These are phyloP conservation scores for Dicyrtoma fusca DNA, from an alignment of 2,888 invertebrate genomes.

Conservation along the genomic window DNA sequence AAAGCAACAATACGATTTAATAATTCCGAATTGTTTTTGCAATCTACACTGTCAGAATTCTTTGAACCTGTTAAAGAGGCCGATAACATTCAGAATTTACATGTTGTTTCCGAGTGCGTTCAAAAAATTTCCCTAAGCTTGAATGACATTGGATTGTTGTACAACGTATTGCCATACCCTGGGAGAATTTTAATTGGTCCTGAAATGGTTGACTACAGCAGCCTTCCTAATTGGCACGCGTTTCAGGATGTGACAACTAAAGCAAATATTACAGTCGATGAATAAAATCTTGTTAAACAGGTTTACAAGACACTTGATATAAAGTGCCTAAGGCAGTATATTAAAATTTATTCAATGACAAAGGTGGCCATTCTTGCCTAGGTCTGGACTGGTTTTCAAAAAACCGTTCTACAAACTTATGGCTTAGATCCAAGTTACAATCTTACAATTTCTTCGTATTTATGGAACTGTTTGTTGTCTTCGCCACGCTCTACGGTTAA, in stretches of 20 bases:
- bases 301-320: neutral
- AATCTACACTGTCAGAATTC: too few species aligned
- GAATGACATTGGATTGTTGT: too few species aligned
- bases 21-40: neutral
- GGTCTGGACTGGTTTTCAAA: neutral
- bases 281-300: neutral
- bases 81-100: too few species aligned
- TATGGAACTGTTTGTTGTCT: conserved; percentile 7
- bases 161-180: neutral
- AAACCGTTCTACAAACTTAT: neutral
- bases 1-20: neutral
- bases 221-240: neutral
- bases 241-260: neutral
- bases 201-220: neutral
- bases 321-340: neutral
- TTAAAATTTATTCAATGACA: neutral
- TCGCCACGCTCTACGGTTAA: neutral
- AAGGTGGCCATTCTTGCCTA: neutral
- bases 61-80: too few species aligned
- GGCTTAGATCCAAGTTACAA: neutral
- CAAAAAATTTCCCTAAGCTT: neutral
- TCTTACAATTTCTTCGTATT: neutral
- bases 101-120: neutral
- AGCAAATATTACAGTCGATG: neutral
- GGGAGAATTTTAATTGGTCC: neutral